These are phyloP conservation scores for Loripinus fragilis DNA, from an alignment of 2,888 invertebrate species.

Conservation along the genomic window DNA sequence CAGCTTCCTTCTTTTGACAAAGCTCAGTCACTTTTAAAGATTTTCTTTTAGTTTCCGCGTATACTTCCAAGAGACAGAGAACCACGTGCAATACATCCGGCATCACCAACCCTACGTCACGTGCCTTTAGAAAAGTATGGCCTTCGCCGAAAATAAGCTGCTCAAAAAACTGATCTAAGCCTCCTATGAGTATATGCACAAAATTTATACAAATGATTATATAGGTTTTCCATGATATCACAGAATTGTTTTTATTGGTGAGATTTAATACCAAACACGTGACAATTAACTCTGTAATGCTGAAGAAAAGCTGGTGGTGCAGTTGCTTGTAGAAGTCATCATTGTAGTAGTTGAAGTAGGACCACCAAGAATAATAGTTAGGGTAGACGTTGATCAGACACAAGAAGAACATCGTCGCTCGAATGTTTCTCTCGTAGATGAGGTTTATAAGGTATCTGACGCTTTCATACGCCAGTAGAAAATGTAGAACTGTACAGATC, in stretches of 20 bases:
- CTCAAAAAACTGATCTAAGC: slow-evolving; percentile 77
- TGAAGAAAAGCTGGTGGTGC: slow-evolving; percentile 78
- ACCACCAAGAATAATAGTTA: slow-evolving; percentile 82
- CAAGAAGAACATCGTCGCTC: slow-evolving; percentile 72
- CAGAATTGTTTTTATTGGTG: slow-evolving; percentile 62
- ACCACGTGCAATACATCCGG: too few relatives aligned
- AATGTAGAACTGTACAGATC: slow-evolving; percentile 70
- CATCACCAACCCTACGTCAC: slow-evolving; percentile 67
- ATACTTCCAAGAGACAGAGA: too few relatives aligned
- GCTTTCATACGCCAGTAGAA: slow-evolving; percentile 75
- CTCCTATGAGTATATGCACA: slow-evolving; percentile 76
- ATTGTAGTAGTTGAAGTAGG: slow-evolving; percentile 79
- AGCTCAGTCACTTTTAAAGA: too few relatives aligned
- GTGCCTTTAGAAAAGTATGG: slow-evolving; percentile 73
- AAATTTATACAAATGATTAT: slow-evolving; percentile 73
- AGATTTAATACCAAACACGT: slow-evolving; percentile 76
- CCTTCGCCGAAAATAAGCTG: slow-evolving; percentile 73
- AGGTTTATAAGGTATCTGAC: slow-evolving; percentile 70
- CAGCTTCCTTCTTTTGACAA: too few relatives aligned
- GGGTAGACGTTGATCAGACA: slow-evolving; percentile 68
- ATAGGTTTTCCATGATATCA: slow-evolving; percentile 76
- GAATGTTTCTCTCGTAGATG: slow-evolving; percentile 50
- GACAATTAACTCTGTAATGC: slow-evolving; percentile 76
- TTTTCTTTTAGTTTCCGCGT: too few relatives aligned
- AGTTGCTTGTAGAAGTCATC: slow-evolving; percentile 78